Evolutionary conservation across 2,113 vertebrate species (phyloP).

Genomic region (Caloenas nicobarica): DNA sequence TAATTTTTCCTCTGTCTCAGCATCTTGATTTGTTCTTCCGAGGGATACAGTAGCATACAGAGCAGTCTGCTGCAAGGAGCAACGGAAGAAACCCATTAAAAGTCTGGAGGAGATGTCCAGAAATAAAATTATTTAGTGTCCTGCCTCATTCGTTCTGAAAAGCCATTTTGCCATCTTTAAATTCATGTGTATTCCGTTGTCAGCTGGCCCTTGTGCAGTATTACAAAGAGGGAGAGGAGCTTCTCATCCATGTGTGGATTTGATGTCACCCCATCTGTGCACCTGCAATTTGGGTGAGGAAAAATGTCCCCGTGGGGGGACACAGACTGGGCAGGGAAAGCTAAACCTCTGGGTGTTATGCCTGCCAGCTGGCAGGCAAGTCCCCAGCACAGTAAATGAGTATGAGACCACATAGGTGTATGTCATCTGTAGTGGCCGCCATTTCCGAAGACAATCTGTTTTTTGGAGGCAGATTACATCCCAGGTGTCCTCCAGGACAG

Average conservation of each 20-base stretch:
- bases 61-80: neutral
- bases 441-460: neutral
- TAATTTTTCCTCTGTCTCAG: neutral
- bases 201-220: neutral
- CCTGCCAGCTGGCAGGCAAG: neutral
- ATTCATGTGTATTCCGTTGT: neutral
- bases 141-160: neutral
- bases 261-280: neutral
- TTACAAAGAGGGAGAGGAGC: neutral
- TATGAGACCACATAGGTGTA: neutral
- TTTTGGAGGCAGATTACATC: neutral
- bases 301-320: neutral
- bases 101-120: neutral
- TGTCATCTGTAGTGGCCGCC: neutral
- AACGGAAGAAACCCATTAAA: neutral
- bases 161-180: neutral
- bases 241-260: neutral
- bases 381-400: neutral
- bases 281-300: neutral
- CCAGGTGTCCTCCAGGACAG: neutral
- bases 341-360: neutral
- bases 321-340: neutral
- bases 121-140: neutral
- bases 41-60: neutral
- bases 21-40: neutral